These are phyloP conservation scores for Antheraea assamensis DNA, from an alignment of 2,888 invertebrate genomes.

Conservation along the genomic window DNA sequence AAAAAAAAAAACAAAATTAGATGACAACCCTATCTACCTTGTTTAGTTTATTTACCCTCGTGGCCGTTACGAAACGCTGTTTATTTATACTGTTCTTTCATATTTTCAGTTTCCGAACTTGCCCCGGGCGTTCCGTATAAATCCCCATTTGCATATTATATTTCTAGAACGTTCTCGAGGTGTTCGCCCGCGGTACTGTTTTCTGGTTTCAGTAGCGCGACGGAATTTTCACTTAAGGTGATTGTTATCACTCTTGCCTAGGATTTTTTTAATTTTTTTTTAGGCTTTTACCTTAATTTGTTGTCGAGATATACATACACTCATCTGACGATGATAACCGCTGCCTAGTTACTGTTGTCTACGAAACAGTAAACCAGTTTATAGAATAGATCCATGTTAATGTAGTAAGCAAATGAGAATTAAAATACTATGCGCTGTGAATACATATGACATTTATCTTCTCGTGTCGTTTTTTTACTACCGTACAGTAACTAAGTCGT, in stretches of 20 bases:
- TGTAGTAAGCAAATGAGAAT: too few species aligned
- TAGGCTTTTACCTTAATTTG: not conserved
- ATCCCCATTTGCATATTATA: constrained; percentile 62
- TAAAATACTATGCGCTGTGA: too few species aligned
- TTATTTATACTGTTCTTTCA: constrained; percentile 43
- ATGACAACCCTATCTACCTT: constrained; percentile 7
- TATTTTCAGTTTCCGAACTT: constrained; percentile 46
- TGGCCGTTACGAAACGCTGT: constrained; percentile 35
- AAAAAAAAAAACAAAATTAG: not conserved
- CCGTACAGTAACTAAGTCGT: too few species aligned
- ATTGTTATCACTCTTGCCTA: not conserved
- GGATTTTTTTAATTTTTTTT: not conserved
- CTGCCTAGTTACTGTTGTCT: not conserved
- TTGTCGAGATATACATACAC: not conserved
- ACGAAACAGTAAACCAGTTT: too few species aligned
- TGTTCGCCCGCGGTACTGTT: constrained; percentile 20
- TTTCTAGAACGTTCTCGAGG: constrained; percentile 31
- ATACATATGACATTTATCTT: too few species aligned
- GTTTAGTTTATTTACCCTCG: constrained; percentile 27
- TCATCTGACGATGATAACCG: not conserved
- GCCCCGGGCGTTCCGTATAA: constrained; percentile 46
- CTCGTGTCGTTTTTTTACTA: too few species aligned
- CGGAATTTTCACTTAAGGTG: not conserved
- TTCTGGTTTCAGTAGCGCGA: constrained; percentile 4
- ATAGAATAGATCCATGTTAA: too few species aligned